Evolutionary conservation across 2,113 vertebrate genomes (phyloP), one percentile per base, ranked within the genome.

Genomic region (Ibidorhyncha struthersii): DNA sequence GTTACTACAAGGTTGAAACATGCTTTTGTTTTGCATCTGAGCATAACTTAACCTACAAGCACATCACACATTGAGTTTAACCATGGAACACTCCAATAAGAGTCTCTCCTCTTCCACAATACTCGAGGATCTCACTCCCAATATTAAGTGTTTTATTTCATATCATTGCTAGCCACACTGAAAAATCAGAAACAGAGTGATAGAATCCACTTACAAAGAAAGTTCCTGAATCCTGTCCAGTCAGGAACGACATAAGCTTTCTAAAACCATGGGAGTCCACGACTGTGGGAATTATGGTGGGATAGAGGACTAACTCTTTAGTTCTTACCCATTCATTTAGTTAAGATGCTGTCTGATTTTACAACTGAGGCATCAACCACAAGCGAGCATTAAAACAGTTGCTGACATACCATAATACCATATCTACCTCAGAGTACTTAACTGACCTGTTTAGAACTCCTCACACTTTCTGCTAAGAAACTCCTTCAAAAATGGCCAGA

Each of bases 401-500:
- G 29, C 36, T 89, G 59, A 47, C 1, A 3, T 8, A 73, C 17
- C 4, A 0, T 4, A 69, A 3, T 8, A 73, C 17, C 4, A 0
- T 4, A 69, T 18, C 52, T 43, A 23, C 25, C 61, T 45, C 34
- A 27, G n/a, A 63, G 19, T 4, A 41, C 65, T 71, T 34, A 25
- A 69, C 26, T 32, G n/a, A 55, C 25, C 52, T 20, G 20, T 21
- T 59, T 6, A 72, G 58, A 65, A 38, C 15, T 41, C 19, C 32
- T 45, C n/a, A 71, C 53, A 4, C 20, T 59, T 14, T 16, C 40
- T 58, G 41, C 36, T 66, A 50, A 34, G 56, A 89, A 56, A 70
- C 30, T 32, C 29, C 32, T 70, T 19, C 8, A 29, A 76, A 71
- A 83, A 40, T 0, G 3, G 30, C 26, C 55, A 47, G 22, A 67